These are phyloP conservation scores for Pasiphila rectangulata DNA, from an alignment of 2,888 invertebrate species.

Conservation along the genomic window DNA sequence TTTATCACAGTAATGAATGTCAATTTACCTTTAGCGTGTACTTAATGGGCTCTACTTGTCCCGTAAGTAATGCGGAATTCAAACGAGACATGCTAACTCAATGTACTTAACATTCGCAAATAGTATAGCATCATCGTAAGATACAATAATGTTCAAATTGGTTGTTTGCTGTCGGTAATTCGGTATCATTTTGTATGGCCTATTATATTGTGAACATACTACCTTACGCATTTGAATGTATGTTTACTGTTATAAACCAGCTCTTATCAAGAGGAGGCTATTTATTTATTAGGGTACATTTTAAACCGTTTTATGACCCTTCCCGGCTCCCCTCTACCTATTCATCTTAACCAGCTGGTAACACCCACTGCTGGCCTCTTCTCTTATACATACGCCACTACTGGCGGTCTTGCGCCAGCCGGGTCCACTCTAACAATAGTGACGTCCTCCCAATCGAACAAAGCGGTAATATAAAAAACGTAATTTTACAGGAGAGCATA, in stretches of 20 bases:
- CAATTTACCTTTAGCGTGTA: constrained; percentile 19
- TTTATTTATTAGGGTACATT: too few species aligned
- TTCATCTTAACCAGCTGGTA: too few species aligned
- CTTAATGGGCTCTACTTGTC: constrained; percentile 13
- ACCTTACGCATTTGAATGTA: too few species aligned
- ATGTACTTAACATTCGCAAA: not conserved
- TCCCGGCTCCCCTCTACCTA: too few species aligned
- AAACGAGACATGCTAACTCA: not conserved
- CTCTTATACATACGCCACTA: too few species aligned
- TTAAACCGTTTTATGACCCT: too few species aligned
- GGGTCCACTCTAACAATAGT: too few species aligned
- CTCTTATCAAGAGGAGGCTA: too few species aligned
- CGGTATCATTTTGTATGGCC: not conserved
- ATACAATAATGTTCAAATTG: constrained; percentile 4
- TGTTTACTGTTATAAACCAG: too few species aligned
- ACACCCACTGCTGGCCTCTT: too few species aligned
- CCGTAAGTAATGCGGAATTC: constrained; percentile 7
- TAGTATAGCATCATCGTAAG: constrained; percentile 7
- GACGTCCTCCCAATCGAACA: constrained; percentile 1
- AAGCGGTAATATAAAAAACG: constrained; percentile 1
- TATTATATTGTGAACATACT: not conserved
- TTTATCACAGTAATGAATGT: constrained; percentile 29
- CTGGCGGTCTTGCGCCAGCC: too few species aligned
- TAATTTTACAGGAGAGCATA: not conserved
- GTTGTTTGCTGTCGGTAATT: not conserved